Percentiles rank a stretch among this genome's conserved stretches.
phyloP scores from a whole-genome alignment of 2,113 vertebrate species.

The Ammodytes marinus region DNA sequence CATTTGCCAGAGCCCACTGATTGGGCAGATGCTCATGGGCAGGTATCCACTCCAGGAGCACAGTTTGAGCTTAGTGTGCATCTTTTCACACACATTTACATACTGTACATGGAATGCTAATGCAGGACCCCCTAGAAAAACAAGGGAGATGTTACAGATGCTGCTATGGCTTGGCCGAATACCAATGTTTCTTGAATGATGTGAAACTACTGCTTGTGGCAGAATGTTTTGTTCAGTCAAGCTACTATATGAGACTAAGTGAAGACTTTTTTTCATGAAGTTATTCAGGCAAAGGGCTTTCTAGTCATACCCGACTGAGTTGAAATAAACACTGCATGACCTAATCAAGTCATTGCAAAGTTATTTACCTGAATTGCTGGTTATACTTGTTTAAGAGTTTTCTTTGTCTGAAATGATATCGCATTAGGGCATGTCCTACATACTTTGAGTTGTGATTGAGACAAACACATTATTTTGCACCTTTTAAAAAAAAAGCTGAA shows the following conservation, averaged over 20 bases:
- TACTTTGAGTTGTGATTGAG: too few relatives aligned
- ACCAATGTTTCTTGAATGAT: background rate
- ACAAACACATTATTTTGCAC: too few relatives aligned
- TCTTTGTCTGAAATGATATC: background rate
- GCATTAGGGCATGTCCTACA: too few relatives aligned
- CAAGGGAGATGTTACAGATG: conserved; percentile 15
- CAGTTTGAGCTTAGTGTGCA: background rate
- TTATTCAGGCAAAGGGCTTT: background rate
- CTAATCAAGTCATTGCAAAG: background rate
- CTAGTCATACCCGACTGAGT: background rate
- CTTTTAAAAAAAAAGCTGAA: background rate
- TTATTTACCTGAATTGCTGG: too few relatives aligned
- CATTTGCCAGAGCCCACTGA: conserved; percentile 60
- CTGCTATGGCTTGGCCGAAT: background rate
- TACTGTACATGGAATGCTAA: background rate
- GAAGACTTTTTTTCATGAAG: background rate
- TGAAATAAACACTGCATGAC: background rate
- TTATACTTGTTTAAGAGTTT: background rate
- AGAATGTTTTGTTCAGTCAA: conserved; percentile 7
- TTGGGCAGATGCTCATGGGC: conserved; percentile 78
- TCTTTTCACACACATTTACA: conserved; percentile 4
- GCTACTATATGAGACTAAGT: background rate
- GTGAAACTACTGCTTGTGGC: background rate
- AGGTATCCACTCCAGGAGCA: conserved; percentile 45
- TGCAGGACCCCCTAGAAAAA: background rate